A percentile compares a stretch with the other conserved stretches of the same genome.
These are phyloP conservation scores for Cliona cf. orientalis DNA, from an alignment of 37 sponge, comb jelly and placozoan genomes.

Conservation along the genomic window DNA sequence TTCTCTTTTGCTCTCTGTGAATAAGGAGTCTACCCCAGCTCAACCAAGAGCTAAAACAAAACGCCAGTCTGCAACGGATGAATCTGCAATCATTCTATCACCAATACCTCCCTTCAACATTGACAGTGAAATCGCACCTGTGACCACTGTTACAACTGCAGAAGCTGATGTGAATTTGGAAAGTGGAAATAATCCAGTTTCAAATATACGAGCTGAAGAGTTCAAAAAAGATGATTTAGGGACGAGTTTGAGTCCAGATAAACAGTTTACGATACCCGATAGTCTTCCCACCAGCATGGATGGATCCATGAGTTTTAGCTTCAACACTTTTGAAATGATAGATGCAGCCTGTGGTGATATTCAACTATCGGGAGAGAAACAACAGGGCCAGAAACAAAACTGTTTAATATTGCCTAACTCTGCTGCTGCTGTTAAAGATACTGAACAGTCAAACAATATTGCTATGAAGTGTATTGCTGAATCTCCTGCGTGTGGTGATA, in stretches of 20 bases:
- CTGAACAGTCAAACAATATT: background rate
- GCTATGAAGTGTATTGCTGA: slow-evolving; percentile 9
- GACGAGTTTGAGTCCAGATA: background rate
- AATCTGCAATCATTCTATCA: background rate
- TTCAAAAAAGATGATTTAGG: background rate
- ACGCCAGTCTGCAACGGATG: too few relatives aligned
- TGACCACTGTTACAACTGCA: background rate
- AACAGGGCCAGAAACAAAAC: background rate
- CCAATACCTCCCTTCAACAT: background rate
- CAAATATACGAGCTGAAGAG: too few relatives aligned
- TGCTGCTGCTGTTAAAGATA: background rate
- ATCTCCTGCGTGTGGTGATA: background rate
- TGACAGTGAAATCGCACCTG: background rate
- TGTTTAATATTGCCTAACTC: background rate
- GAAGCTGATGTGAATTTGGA: background rate
- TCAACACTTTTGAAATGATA: slow-evolving; percentile 43
- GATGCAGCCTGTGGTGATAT: slow-evolving; percentile 52
- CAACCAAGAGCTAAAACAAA: too few relatives aligned
- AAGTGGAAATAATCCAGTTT: background rate
- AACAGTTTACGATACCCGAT: slow-evolving; percentile 24
- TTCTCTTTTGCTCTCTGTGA: too few relatives aligned
- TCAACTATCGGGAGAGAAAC: background rate
- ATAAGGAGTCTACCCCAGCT: too few relatives aligned
- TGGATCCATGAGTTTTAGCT: slow-evolving; percentile 41
- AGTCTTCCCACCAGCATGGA: slow-evolving; percentile 35